phyloP scores from a whole-genome alignment of 1,140 invertebrate genomes.

The Drosophila tristis region DNA sequence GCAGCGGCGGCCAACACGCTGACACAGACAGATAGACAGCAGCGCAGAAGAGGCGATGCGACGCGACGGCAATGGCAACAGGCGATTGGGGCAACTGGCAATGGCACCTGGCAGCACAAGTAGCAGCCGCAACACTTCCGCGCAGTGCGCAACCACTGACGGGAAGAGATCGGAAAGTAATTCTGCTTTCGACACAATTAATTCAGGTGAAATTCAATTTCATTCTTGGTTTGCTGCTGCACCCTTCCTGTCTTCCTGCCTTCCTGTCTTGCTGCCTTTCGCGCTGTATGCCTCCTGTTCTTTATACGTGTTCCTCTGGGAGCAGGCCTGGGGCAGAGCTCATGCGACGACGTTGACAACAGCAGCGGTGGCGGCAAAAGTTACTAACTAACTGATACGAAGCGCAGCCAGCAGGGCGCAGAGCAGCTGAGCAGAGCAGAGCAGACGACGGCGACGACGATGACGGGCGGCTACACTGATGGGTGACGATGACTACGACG shows the following conservation, averaged over 20 bases:
- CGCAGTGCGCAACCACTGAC: conserved; percentile 40
- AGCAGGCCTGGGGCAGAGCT: conserved; percentile 2
- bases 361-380: conserved; percentile 58
- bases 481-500: conserved; percentile 42
- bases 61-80: too few species aligned
- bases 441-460: not conserved
- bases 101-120: not conserved
- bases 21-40: conserved; percentile 23
- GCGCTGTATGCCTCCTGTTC: not conserved
- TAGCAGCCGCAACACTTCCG: conserved; percentile 13
- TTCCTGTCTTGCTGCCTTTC: too few species aligned
- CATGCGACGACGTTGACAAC: not conserved
- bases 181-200: conserved; percentile 42
- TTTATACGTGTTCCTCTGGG: conserved; percentile 30
- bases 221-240: too few species aligned
- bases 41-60: not conserved
- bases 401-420: conserved; percentile 1
- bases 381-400: conserved; percentile 80
- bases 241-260: too few species aligned
- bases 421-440: conserved; percentile 22
- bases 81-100: too few species aligned
- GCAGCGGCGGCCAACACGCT: conserved; percentile 1
- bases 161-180: conserved; percentile 66
- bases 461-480: conserved; percentile 1
- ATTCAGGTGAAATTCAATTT: conserved; percentile 40